Conservation (phyloP, 2,888 invertebrate species). For the Oscheius sp. region DNA sequence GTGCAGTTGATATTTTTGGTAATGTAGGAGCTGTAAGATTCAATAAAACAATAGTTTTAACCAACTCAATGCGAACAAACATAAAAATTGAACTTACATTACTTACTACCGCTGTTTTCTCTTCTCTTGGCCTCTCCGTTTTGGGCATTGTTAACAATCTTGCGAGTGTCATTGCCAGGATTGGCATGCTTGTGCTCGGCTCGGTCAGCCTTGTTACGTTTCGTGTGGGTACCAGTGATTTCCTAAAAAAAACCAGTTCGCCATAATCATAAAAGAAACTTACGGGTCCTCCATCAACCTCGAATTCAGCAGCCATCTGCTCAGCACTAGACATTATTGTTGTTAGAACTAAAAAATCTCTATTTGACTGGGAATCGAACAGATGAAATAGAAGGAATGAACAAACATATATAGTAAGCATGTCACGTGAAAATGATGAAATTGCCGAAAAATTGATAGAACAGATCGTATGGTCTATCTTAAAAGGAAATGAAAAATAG, state of each 20-base stretch:
- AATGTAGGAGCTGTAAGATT: background rate
- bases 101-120: constrained; percentile 37
- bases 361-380: background rate
- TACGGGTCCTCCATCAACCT: constrained; percentile 58
- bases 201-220: constrained; percentile 63
- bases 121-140: constrained; percentile 68
- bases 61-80: background rate
- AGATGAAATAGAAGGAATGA: background rate
- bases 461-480: too few relatives aligned
- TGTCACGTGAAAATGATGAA: background rate
- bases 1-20: background rate
- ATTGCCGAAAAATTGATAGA: background rate
- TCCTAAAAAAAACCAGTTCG: constrained; percentile 35
- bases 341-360: background rate
- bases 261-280: background rate
- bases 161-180: constrained; percentile 62
- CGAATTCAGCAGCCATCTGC: constrained; percentile 62
- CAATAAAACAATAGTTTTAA: background rate
- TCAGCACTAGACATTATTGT: constrained; percentile 56
- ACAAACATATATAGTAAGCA: background rate
- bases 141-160: constrained; percentile 59
- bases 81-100: too few relatives aligned
- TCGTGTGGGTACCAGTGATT: constrained; percentile 46
- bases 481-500: too few relatives aligned
- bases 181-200: constrained; percentile 66